These are phyloP conservation scores for Laupala kohalensis DNA, from an alignment of 1,140 invertebrate genomes.

Conservation along the genomic window DNA sequence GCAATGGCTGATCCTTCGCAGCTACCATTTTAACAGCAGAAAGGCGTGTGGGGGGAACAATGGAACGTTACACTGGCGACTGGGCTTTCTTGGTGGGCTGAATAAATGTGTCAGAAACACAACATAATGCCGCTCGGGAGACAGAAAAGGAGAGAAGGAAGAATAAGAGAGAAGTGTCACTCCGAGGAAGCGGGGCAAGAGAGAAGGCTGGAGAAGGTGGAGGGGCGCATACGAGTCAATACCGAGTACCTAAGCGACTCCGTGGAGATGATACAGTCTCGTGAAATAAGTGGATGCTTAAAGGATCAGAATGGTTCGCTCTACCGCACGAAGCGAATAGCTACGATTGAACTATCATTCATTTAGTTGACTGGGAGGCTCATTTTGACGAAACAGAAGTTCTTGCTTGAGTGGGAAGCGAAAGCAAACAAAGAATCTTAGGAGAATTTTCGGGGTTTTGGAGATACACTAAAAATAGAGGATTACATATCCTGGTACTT, in stretches of 20 bases:
- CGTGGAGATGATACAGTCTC: background rate
- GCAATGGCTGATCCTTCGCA: background rate
- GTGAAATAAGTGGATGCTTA: no score
- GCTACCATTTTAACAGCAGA: background rate
- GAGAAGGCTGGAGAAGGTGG: no score
- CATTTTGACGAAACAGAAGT: no score
- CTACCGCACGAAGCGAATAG: no score
- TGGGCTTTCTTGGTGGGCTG: background rate
- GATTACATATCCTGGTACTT: no score
- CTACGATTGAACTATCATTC: no score
- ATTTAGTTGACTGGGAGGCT: no score
- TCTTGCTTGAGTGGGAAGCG: no score
- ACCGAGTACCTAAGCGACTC: background rate
- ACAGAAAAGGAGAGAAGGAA: background rate
- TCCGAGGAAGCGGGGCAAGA: background rate
- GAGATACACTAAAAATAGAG: no score
- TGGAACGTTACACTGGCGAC: background rate
- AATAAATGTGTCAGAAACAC: background rate
- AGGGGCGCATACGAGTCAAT: background rate
- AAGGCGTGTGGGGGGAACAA: background rate
- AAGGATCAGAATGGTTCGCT: no score
- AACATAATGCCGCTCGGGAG: background rate
- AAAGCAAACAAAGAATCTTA: no score
- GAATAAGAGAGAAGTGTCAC: background rate
- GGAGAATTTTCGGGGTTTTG: no score